A percentile compares a stretch with the other conserved stretches of the same genome.
These are phyloP conservation scores for Antheraea mylitta DNA, from an alignment of 1,140 invertebrate genomes.

Conservation along the genomic window DNA sequence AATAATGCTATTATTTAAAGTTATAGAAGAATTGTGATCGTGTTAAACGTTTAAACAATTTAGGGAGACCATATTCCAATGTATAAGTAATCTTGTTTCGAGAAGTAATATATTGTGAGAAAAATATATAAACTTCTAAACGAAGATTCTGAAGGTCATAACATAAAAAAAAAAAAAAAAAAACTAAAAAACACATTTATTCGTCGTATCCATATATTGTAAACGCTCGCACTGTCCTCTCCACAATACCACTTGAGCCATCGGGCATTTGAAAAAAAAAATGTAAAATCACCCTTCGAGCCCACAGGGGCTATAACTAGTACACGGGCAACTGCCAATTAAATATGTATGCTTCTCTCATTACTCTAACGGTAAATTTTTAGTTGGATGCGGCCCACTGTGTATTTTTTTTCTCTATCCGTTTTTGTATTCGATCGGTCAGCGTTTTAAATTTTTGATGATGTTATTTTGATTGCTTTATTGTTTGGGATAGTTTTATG, in stretches of 20 bases:
- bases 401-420: constrained; percentile 9
- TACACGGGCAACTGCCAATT: constrained; percentile 56
- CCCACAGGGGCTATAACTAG: constrained; percentile 57
- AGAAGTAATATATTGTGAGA: no score
- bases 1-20: no score
- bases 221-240: constrained; percentile 53
- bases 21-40: no score
- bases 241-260: constrained; percentile 68
- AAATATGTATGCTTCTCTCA: constrained; percentile 69
- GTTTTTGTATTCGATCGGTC: constrained; percentile 25
- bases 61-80: no score
- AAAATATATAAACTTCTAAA: no score
- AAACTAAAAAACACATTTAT: no score
- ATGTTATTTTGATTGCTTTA: background rate
- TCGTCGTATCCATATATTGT: constrained; percentile 29
- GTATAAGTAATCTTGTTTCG: no score
- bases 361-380: constrained; percentile 56
- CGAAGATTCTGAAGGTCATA: background rate
- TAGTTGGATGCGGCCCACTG: constrained; percentile 40
- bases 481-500: background rate
- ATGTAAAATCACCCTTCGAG: constrained; percentile 62
- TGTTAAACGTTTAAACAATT: no score
- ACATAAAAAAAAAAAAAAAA: constrained; percentile 5
- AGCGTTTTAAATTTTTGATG: constrained; percentile 20
- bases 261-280: constrained; percentile 70